phyloP scores from a whole-genome alignment of 1,140 invertebrate species.

The Campoletis sonorensis region DNA sequence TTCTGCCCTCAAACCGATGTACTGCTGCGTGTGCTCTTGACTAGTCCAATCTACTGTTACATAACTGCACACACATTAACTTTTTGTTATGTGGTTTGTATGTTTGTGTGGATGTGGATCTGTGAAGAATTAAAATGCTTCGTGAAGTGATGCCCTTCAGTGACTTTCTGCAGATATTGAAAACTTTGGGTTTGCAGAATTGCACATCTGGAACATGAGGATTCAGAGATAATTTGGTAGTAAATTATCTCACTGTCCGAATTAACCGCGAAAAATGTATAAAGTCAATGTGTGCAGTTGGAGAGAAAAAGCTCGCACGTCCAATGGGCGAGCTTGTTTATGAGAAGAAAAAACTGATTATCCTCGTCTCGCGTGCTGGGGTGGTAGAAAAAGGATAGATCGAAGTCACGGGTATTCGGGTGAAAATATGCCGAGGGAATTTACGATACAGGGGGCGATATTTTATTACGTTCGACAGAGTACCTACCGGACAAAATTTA shows the following conservation, averaged over 20 bases:
- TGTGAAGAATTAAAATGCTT: background rate
- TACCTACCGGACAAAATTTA: constrained; percentile 71
- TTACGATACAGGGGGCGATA: constrained; percentile 71
- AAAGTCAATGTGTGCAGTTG: background rate
- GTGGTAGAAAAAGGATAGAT: constrained; percentile 22
- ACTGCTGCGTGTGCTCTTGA: constrained; percentile 7
- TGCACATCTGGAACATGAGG: no score
- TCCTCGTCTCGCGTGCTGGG: background rate
- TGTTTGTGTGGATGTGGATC: background rate
- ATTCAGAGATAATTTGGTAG: background rate
- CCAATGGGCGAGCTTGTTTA: background rate
- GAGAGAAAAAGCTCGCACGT: background rate
- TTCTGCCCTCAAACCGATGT: constrained; percentile 39
- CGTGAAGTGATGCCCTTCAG: background rate
- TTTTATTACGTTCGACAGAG: constrained; percentile 72
- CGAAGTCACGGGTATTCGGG: constrained; percentile 57
- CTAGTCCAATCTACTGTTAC: background rate
- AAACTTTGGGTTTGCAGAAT: background rate
- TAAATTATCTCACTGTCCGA: background rate
- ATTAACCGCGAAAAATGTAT: background rate
- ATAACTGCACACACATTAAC: background rate
- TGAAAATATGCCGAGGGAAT: constrained; percentile 69
- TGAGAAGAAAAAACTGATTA: constrained; percentile 46
- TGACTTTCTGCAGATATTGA: background rate
- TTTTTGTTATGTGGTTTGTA: background rate